Conservation (phyloP, 1,140 invertebrate genomes). For the Aleiodes sp. region DNA sequence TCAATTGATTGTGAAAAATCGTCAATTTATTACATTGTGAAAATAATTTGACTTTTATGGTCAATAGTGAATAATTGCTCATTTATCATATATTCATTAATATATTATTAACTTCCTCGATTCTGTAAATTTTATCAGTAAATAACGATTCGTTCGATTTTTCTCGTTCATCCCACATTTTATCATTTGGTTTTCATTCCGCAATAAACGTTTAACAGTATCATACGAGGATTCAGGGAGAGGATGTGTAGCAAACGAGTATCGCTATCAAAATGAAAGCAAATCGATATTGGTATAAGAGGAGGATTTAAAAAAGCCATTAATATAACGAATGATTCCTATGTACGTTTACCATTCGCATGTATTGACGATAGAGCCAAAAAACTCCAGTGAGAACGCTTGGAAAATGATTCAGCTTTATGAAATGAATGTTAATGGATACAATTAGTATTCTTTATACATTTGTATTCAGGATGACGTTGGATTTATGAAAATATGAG, state of each 20-base stretch:
- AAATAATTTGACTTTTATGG: neutral
- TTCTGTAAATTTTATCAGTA: neutral
- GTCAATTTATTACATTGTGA: too few species aligned
- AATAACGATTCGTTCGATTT: neutral
- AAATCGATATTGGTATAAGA: neutral
- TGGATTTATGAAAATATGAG: too few species aligned
- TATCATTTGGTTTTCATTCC: too few species aligned
- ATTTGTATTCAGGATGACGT: too few species aligned
- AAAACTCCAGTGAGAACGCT: too few species aligned
- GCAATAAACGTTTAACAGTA: neutral
- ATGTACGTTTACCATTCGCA: too few species aligned
- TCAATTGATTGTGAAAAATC: too few species aligned
- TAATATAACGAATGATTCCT: neutral
- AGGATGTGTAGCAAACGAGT: neutral
- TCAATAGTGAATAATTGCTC: neutral
- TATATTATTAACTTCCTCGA: neutral
- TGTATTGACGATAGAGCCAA: too few species aligned
- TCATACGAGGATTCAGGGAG: neutral
- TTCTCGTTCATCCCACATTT: neutral
- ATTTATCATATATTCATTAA: neutral
- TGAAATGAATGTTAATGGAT: too few species aligned
- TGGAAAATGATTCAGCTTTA: too few species aligned
- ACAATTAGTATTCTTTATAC: too few species aligned
- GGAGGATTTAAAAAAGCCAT: neutral
- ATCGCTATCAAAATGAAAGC: neutral